phyloP scores from a whole-genome alignment of 35 echinoderm and acorn worm species.

The Amphiura filiformis region DNA sequence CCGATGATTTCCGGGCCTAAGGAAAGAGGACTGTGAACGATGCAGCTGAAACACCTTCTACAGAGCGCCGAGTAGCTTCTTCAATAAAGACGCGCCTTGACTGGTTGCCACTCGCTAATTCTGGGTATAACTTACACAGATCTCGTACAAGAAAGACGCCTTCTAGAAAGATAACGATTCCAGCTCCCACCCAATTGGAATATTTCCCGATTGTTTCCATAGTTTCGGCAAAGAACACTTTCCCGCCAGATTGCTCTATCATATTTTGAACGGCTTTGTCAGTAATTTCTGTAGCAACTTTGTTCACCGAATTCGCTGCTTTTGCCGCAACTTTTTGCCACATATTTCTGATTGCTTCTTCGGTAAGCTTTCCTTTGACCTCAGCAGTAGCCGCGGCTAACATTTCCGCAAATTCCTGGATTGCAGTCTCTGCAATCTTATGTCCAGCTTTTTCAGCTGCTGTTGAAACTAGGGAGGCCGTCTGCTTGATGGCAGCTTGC shows the following conservation, averaged over 20 bases:
- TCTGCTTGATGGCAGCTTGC: neutral
- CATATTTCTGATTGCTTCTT: neutral
- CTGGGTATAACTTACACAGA: neutral
- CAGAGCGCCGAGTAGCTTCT: neutral
- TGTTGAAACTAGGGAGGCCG: neutral
- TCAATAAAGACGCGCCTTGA: neutral
- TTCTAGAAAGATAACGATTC: neutral
- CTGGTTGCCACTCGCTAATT: neutral
- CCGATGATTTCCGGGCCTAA: neutral
- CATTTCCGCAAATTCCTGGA: neutral
- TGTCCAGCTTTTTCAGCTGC: neutral
- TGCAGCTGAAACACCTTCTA: slow-evolving; percentile 1
- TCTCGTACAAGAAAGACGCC: neutral
- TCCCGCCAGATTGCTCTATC: too few species aligned
- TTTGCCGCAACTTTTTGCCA: neutral
- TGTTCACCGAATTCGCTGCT: neutral
- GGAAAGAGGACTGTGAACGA: neutral
- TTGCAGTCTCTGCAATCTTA: neutral
- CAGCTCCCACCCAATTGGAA: neutral
- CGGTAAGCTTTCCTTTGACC: neutral
- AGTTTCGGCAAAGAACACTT: neutral
- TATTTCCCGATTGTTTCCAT: neutral
- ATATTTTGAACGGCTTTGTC: neutral
- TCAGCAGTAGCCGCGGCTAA: neutral
- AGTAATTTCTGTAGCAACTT: neutral